phyloP scores from a whole-genome alignment of 2,113 vertebrate genomes.

The Gasterosteus nipponicus region DNA sequence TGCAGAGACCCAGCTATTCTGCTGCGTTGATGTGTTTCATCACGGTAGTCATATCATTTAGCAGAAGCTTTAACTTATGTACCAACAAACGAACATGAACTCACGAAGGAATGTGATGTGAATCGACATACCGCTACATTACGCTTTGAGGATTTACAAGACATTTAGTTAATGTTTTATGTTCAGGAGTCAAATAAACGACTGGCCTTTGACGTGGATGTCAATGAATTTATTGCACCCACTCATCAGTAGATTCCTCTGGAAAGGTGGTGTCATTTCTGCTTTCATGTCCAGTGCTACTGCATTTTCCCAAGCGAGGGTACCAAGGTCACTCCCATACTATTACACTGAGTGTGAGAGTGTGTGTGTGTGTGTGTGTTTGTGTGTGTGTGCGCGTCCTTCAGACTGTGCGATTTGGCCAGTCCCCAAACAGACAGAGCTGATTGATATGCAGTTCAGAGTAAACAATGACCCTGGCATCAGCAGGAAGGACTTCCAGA shows the following conservation, averaged over 20 bases:
- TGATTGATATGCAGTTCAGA: constrained; percentile 28
- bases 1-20: too few species aligned
- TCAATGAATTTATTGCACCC: constrained; percentile 15
- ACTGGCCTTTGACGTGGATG: constrained; percentile 4
- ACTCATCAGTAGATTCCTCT: constrained; percentile 29
- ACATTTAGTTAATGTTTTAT: constrained; percentile 60
- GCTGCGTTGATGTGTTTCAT: too few species aligned
- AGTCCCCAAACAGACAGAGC: constrained; percentile 27
- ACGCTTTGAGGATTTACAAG: constrained; percentile 26
- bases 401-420: constrained; percentile 33
- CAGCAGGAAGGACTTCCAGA: constrained; percentile 15
- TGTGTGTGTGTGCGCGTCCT: constrained; percentile 4
- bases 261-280: constrained; percentile 20
- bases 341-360: neutral
- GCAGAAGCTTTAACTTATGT: constrained; percentile 2
- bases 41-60: too few species aligned
- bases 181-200: constrained; percentile 47
- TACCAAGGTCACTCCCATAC: constrained; percentile 37
- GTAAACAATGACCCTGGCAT: constrained; percentile 18
- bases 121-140: neutral
- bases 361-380: constrained; percentile 5
- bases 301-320: constrained; percentile 20
- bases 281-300: neutral
- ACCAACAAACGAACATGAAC: constrained; percentile 7
- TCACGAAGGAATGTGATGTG: constrained; percentile 16